These are phyloP conservation scores for Leucophenga montana DNA, from an alignment of 2,888 invertebrate species.

Conservation along the genomic window DNA sequence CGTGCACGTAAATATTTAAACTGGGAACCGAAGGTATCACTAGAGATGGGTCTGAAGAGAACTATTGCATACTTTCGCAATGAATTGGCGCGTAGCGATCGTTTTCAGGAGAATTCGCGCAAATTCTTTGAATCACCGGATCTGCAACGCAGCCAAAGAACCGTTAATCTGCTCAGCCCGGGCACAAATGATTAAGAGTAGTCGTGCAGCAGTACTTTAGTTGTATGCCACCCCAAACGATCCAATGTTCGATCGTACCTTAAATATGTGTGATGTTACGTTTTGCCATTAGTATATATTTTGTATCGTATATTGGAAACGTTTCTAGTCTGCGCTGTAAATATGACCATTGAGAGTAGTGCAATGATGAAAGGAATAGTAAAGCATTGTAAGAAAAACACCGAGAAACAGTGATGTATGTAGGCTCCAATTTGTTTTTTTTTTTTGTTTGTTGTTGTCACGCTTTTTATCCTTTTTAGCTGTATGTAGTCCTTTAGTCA, in stretches of 20 bases:
- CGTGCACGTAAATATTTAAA: slow-evolving; percentile 87
- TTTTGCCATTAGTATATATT: slow-evolving; percentile 24
- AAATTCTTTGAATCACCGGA: slow-evolving; percentile 70
- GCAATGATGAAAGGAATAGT: no score
- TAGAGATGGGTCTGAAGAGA: slow-evolving; percentile 89
- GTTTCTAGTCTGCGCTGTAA: slow-evolving; percentile 60
- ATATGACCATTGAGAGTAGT: background rate
- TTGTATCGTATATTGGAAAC: slow-evolving; percentile 51
- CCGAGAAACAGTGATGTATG: no score
- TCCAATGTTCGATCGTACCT: background rate
- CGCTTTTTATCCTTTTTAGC: background rate
- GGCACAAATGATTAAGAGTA: slow-evolving; percentile 4
- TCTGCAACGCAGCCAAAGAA: slow-evolving; percentile 52
- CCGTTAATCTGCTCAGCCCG: slow-evolving; percentile 7
- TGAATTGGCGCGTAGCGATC: slow-evolving; percentile 80
- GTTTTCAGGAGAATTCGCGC: slow-evolving; percentile 68
- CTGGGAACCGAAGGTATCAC: slow-evolving; percentile 93
- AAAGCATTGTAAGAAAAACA: no score
- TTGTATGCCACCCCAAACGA: no score
- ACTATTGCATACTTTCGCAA: slow-evolving; percentile 95
- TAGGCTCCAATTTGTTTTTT: background rate
- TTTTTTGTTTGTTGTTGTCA: no score
- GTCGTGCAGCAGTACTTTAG: no score
- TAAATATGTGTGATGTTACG: background rate
- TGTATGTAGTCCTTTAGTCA: background rate